phyloP scores from a whole-genome alignment of 92 coral and sea anemone species.

The Actinernus sp. region DNA sequence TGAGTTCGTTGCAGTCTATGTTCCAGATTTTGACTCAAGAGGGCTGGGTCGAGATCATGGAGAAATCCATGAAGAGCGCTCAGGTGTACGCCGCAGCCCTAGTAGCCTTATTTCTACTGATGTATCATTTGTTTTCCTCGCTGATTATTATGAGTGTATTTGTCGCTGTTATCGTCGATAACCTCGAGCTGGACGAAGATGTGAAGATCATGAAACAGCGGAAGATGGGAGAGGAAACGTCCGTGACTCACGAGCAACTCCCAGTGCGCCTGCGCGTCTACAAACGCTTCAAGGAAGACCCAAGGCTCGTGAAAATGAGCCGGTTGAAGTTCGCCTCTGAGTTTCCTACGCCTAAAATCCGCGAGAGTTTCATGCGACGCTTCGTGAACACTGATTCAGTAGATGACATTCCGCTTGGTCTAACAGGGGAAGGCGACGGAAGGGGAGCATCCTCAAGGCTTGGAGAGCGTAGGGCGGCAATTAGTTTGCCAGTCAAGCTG shows the following conservation, averaged over 20 bases:
- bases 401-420: slow-evolving; percentile 48
- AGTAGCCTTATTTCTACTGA: slow-evolving; percentile 75
- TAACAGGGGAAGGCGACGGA: slow-evolving; percentile 27
- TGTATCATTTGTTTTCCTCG: slow-evolving; percentile 90
- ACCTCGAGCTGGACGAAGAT: slow-evolving; percentile 96
- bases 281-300: slow-evolving; percentile 94
- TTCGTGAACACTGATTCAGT: slow-evolving; percentile 71
- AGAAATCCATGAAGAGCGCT: slow-evolving; percentile 73
- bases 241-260: slow-evolving; percentile 73
- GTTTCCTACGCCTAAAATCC: slow-evolving; percentile 92
- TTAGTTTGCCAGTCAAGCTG: slow-evolving; percentile 66
- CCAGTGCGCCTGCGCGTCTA: slow-evolving; percentile 93
- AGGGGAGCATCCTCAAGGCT: slow-evolving; percentile 27
- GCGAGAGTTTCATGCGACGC: slow-evolving; percentile 95
- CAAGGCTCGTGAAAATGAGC: slow-evolving; percentile 87
- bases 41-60: slow-evolving; percentile 97
- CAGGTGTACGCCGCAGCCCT: slow-evolving; percentile 16
- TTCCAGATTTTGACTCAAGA: slow-evolving; percentile 98
- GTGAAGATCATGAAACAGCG: slow-evolving; percentile 92
- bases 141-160: slow-evolving; percentile 95
- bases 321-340: slow-evolving; percentile 88
- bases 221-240: slow-evolving; percentile 87
- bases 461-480: slow-evolving; percentile 55
- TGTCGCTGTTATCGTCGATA: slow-evolving; percentile 96
- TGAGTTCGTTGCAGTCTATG: slow-evolving; percentile 78